Evolutionary conservation across 2,888 invertebrate species (phyloP), one percentile per base, ranked within the genome.

Genomic region (Neoscelio sp.): DNA sequence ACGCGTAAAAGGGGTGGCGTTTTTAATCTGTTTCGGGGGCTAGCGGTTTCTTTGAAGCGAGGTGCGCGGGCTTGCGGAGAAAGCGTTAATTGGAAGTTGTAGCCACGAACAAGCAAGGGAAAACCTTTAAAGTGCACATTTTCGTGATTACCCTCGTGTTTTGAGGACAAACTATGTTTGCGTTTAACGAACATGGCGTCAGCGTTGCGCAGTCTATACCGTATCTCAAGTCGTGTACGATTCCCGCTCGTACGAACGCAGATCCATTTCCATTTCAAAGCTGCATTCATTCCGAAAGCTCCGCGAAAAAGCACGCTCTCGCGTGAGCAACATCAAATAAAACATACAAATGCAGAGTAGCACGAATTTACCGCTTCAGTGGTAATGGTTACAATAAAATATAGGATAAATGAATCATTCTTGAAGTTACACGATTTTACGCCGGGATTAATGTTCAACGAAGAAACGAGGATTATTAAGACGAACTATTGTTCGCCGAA

Each of bases 71-170:
- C 71, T 82, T 70, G 82, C 80, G 82, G 81, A 80, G 80, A 81
- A 85, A 83, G 84, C 87, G 86, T 88, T 88, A 88, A 88, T 88
- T 88, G 86, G 86, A 87, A 85, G 81, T 83, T 71, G 81, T 56
- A 79, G 78, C 79, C 80, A 79, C 82, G 85, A 87, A 85, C 84
- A 78, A 73, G 80, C 77, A 82, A 84, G 84, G 84, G 81, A 85
- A 83, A 81, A 80, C 82, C 84, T 81, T 82, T 78, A 84, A 84
- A 85, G 84, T 76, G 77, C 78, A 75, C 65, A 67, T 58, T 58
- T 33, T 68, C 46, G 81, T 17, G 83, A 84, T 83, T 81, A 82
- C 77, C 78, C 71, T 54, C 52, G 68, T 83, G 82, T 83, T 85
- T 83, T 82, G 78, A 78, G 78, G 78, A 84, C 82, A 86, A 85